These are phyloP conservation scores for Metridium senile DNA, from an alignment of 92 coral and sea anemone genomes.

Conservation along the genomic window DNA sequence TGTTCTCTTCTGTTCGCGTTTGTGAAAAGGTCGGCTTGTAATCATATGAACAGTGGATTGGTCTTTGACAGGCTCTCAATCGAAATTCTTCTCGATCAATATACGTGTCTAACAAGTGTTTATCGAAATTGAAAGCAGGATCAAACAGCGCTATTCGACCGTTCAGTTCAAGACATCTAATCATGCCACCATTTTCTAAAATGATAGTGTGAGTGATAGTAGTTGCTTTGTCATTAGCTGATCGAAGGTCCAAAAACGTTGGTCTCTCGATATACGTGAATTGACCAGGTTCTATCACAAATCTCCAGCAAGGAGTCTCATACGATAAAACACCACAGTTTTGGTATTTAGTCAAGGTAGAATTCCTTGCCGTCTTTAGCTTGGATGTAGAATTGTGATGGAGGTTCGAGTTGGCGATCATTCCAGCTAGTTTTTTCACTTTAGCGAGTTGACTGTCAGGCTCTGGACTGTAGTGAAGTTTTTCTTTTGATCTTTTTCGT, in stretches of 20 bases:
- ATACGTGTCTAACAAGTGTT: conserved; percentile 70
- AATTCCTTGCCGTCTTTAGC: conserved; percentile 30
- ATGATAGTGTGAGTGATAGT: conserved; percentile 57
- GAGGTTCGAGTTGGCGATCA: conserved; percentile 73
- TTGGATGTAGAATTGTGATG: conserved; percentile 31
- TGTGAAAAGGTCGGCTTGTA: conserved; percentile 51
- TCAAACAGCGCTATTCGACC: conserved; percentile 74
- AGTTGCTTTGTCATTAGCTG: conserved; percentile 40
- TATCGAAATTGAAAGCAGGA: conserved; percentile 89
- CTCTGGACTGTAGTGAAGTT: conserved; percentile 61
- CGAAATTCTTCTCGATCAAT: conserved; percentile 54
- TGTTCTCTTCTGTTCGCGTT: conserved; percentile 55
- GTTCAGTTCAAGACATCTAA: conserved; percentile 72
- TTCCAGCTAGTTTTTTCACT: conserved; percentile 80
- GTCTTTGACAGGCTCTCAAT: conserved; percentile 37
- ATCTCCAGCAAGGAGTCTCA: conserved; percentile 95
- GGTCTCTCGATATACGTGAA: conserved; percentile 75
- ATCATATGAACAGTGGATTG: conserved; percentile 22
- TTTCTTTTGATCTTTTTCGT: conserved; percentile 78
- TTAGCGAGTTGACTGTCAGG: conserved; percentile 70
- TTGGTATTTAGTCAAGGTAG: conserved; percentile 58
- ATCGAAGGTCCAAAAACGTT: conserved; percentile 64
- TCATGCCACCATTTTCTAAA: conserved; percentile 75
- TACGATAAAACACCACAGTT: conserved; percentile 93
- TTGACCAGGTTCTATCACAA: conserved; percentile 85